Evolutionary conservation across 2,888 invertebrate species (phyloP), one percentile per base, ranked within the genome.

Genomic region (Aspidiotus rigidus): DNA sequence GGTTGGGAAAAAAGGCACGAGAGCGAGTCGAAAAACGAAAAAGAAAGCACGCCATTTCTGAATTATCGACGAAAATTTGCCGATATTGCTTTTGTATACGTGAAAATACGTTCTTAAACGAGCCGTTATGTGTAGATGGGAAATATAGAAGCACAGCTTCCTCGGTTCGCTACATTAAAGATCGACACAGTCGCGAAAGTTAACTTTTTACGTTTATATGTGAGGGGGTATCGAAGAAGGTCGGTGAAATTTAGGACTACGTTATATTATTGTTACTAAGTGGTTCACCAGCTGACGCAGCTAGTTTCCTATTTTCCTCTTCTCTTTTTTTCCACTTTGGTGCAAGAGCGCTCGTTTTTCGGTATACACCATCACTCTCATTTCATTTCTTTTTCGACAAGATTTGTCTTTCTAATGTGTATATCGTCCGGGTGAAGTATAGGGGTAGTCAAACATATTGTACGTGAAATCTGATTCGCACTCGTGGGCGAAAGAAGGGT

Each of bases 261-360:
- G 64, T 64, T 64, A 66, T 66, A 66, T 66, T 66, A 66, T 66
- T 66, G 66, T 57, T 66, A 66, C 66, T 66, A 66, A 66, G 66
- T 66, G 66, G 66, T 66, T 59, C 49, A 59, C 66, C 66, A 66
- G 66, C 66, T 66, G 66, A 66, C 66, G 66, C 66, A 44, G 49
- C 59, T 59, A 66, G 59, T 66, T 66, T 66, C 57, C 49, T 49
- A 59, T 66, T 66, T 44, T 15, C 56, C 59, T 59, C 57, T 59
- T 64, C 56, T 66, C 42, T 57, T 66, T 56, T 64, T 66, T 44
- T 49, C 28, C 16, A n/a, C 16, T 42, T 15, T 41, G 9, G 15
- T 42, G 3, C 42, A 15, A 49, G 15, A 41, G 39, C 59, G 13
- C 42, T 15, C 55, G 41, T 55, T 44, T 13, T 57, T 44, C 15